phyloP scores from a whole-genome alignment of 2,888 invertebrate genomes.

The Sympetrum striolatum region DNA sequence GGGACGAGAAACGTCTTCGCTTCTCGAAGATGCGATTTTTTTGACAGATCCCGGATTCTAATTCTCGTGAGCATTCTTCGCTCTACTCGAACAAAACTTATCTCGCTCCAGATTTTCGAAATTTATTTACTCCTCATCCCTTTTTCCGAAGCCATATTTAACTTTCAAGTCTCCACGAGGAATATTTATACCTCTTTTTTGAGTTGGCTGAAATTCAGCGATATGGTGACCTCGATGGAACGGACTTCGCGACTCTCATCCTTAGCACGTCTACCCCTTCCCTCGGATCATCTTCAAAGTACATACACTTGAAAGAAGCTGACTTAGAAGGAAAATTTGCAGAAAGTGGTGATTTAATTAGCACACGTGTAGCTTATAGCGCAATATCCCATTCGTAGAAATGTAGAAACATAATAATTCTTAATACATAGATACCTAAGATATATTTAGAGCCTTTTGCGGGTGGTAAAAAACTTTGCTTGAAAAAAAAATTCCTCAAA shows the following conservation, averaged over 20 bases:
- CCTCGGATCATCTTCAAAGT: no score
- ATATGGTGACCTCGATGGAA: neutral
- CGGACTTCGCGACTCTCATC: neutral
- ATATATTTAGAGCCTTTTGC: no score
- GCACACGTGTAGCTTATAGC: no score
- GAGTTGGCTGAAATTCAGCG: neutral
- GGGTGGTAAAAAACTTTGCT: no score
- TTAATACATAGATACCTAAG: no score
- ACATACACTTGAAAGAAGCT: no score
- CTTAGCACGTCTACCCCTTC: neutral
- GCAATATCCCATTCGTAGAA: no score
- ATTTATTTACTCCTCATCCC: neutral
- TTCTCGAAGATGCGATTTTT: neutral
- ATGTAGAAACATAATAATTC: no score
- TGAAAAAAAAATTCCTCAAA: no score
- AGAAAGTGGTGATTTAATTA: no score
- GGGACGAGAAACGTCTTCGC: neutral
- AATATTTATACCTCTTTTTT: neutral
- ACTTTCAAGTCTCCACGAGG: neutral
- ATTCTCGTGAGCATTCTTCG: neutral
- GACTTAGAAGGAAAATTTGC: no score
- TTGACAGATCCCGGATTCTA: neutral
- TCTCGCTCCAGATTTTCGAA: neutral
- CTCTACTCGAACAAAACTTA: constrained; percentile 11
- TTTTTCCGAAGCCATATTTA: neutral